phyloP scores from a whole-genome alignment of 1,140 invertebrate species.

The Phthorimaea operculella region DNA sequence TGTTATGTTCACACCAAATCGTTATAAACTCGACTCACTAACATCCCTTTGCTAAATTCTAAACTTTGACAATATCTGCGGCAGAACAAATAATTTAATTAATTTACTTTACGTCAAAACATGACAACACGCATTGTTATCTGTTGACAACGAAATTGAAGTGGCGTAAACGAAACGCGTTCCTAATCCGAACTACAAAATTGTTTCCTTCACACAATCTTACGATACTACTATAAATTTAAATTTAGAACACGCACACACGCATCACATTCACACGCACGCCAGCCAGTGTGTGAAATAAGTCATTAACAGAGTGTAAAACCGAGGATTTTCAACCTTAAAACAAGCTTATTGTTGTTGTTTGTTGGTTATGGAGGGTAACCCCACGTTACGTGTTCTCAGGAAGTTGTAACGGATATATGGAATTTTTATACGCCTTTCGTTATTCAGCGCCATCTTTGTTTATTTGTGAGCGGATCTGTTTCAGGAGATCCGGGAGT shows the following conservation, averaged over 20 bases:
- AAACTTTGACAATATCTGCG: too few species aligned
- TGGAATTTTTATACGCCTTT: constrained; percentile 25
- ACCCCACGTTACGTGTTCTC: constrained; percentile 12
- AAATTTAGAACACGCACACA: constrained; percentile 34
- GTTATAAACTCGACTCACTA: too few species aligned
- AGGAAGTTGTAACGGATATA: constrained; percentile 24
- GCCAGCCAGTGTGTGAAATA: constrained; percentile 1
- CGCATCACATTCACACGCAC: not conserved
- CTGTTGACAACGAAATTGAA: not conserved
- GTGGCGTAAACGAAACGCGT: constrained; percentile 3
- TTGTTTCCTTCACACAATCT: constrained; percentile 10
- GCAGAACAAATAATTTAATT: too few species aligned
- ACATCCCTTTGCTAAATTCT: too few species aligned
- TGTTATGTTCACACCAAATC: too few species aligned
- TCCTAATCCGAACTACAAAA: constrained; percentile 1
- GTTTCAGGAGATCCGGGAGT: constrained; percentile 10
- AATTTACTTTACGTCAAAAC: not conserved
- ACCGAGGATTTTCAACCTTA: not conserved
- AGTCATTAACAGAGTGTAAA: not conserved
- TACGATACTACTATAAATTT: constrained; percentile 21
- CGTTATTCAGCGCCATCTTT: constrained; percentile 19
- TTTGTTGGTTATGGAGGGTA: constrained; percentile 5
- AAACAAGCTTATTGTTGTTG: not conserved
- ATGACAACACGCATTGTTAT: not conserved
- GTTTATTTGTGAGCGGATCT: constrained; percentile 17